Percentiles rank a stretch among this genome's conserved stretches.
Conservation (phyloP, 2,113 vertebrate species). For the Nothocercus nigrocapillus region DNA sequence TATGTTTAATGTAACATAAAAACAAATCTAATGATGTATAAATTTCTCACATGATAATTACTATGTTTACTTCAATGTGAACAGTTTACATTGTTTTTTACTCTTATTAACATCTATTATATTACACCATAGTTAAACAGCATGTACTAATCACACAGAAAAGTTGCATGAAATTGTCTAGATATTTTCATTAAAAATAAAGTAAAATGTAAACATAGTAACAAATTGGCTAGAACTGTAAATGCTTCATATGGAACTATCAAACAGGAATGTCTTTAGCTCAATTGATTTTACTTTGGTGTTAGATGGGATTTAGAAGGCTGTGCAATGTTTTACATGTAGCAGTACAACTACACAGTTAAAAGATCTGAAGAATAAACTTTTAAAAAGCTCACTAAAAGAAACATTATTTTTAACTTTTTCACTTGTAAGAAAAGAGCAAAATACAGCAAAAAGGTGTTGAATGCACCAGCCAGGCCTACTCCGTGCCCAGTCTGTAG, state of each 20-base stretch:
- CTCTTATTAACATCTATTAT: not conserved
- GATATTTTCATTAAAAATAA: not conserved
- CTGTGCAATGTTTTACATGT: not conserved
- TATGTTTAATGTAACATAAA: not conserved
- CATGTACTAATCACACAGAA: not conserved
- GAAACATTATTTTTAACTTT: not conserved
- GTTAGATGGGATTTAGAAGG: not conserved
- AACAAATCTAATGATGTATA: not conserved
- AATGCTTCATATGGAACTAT: not conserved
- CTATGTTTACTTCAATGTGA: not conserved
- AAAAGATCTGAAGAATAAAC: conserved; percentile 2
- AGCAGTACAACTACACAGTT: not conserved
- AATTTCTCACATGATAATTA: conserved; percentile 1
- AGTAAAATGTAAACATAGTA: not conserved
- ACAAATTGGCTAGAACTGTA: not conserved
- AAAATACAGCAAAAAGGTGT: not conserved
- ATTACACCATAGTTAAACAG: not conserved
- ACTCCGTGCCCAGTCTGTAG: not conserved
- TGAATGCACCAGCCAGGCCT: not conserved
- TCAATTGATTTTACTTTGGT: not conserved
- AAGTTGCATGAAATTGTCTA: not conserved
- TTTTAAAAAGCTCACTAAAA: not conserved
- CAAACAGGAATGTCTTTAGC: not conserved
- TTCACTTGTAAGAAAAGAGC: not conserved
- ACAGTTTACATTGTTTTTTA: not conserved